These are phyloP conservation scores for Thalassophryne amazonica DNA, from an alignment of 2,797 vertebrate species.

Conservation along the genomic window DNA sequence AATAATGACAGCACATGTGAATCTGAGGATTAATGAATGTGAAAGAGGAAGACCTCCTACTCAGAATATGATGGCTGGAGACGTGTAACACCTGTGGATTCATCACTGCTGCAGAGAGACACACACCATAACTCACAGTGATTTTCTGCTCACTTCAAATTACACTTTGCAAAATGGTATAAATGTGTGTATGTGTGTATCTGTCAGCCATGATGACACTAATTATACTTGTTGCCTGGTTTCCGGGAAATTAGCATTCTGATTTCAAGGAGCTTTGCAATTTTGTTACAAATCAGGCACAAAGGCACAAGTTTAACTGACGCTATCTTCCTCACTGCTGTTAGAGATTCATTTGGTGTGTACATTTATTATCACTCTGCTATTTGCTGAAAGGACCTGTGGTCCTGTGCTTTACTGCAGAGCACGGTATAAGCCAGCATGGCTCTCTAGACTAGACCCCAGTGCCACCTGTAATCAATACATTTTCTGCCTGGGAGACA, in stretches of 20 bases:
- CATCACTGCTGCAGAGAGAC: conserved; percentile 16
- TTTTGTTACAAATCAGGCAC: neutral
- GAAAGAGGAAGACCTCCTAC: conserved; percentile 18
- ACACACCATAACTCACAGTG: neutral
- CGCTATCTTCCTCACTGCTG: neutral
- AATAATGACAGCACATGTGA: conserved; percentile 49
- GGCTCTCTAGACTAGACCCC: conserved; percentile 15
- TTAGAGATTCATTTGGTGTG: neutral
- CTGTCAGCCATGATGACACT: conserved; percentile 22
- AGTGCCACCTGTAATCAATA: conserved; percentile 47
- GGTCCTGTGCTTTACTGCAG: neutral
- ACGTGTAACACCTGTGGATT: conserved; percentile 41
- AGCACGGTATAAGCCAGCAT: conserved; percentile 11
- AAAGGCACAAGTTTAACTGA: neutral
- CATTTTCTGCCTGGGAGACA: conserved; percentile 18
- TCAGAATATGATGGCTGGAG: conserved; percentile 17
- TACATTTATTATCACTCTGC: neutral
- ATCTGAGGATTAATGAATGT: conserved; percentile 52
- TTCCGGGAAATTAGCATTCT: conserved; percentile 28
- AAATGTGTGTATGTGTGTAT: neutral
- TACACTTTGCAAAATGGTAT: conserved; percentile 30
- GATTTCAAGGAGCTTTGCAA: conserved; percentile 8
- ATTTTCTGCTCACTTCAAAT: conserved; percentile 37
- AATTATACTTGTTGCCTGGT: conserved; percentile 42
- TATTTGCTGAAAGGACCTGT: neutral